phyloP scores from a whole-genome alignment of 1,140 invertebrate species.

The Scaptomyza graminum region DNA sequence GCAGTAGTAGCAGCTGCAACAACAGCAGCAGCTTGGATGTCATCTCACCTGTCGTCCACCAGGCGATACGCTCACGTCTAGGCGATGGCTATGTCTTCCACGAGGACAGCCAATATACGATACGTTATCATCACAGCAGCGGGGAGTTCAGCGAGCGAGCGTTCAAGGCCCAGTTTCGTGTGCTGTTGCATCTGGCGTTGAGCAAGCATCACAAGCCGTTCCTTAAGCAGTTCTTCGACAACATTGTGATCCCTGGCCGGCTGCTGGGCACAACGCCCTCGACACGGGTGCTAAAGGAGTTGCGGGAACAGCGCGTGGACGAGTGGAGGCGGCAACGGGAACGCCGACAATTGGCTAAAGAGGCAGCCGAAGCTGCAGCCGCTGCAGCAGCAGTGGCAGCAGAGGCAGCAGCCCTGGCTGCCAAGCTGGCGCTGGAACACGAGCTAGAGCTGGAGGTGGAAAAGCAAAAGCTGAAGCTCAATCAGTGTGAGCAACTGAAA shows the following conservation, averaged over 20 bases:
- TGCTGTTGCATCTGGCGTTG: slow-evolving; percentile 67
- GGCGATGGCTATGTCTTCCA: slow-evolving; percentile 79
- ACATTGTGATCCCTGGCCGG: slow-evolving; percentile 71
- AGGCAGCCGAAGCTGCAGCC: slow-evolving; percentile 29
- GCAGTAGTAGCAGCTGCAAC: neutral
- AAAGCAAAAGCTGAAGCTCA: slow-evolving; percentile 32
- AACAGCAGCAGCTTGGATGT: slow-evolving; percentile 7
- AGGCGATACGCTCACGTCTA: slow-evolving; percentile 31
- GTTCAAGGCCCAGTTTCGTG: slow-evolving; percentile 75
- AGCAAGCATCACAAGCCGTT: slow-evolving; percentile 77
- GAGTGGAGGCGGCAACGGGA: slow-evolving; percentile 73
- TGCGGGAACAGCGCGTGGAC: slow-evolving; percentile 68
- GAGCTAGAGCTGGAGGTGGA: slow-evolving; percentile 33
- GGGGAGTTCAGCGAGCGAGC: slow-evolving; percentile 78
- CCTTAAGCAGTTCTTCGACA: slow-evolving; percentile 75
- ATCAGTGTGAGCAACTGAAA: slow-evolving; percentile 35
- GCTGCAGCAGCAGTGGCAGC: slow-evolving; percentile 45
- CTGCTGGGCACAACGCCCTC: slow-evolving; percentile 75
- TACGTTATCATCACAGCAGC: slow-evolving; percentile 78
- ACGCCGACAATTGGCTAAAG: slow-evolving; percentile 34
- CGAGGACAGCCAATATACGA: slow-evolving; percentile 69
- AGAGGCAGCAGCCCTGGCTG: slow-evolving; percentile 22
- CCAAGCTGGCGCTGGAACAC: slow-evolving; percentile 19
- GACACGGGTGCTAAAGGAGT: slow-evolving; percentile 54
- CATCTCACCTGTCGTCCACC: slow-evolving; percentile 4